Base-by-base conservation (phyloP, 2,113 vertebrate species). In the Peromyscus leucopus region DNA sequence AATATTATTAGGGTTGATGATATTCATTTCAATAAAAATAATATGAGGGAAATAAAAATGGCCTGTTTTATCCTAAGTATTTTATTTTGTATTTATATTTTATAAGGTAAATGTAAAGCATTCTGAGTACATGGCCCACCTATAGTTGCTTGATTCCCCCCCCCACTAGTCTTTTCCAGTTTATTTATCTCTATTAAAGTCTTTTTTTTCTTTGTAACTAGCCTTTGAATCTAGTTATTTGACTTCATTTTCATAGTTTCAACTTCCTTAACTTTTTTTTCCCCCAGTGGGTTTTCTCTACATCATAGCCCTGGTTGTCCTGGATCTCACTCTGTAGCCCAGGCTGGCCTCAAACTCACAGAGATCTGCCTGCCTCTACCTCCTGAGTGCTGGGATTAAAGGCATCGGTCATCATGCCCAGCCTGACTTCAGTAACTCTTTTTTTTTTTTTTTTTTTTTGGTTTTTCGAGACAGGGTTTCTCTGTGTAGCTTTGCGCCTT, bases 21-120 rank as follows among this genome's bases (percentile, higher is more conserved):
- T 48, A 17, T 39, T 79, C 51, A 90, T 6, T 88, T 95, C 83
- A 91, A 83, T 65, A 33, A 75, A 75, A 36, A 82, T 67, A 61
- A 76, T 74, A 72, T 84, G 31, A 95, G 48, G 19, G 72, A 63
- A 89, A 48, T 94, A 94, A 93, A 42, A 93, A 78, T 80, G 78
- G 21, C 31, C 31, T 26, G 12, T 42, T 93, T 67, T 72, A 24
- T 72, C 17, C 36, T n/a, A 72, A n/a, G 16, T 72, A n/a, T 74
- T 74, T 74, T 74, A 39, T 74, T 39, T 74, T 69, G 11, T 5
- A 31, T 69, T 69, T 69, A 69, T 94, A 22, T 51, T 89, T 85
- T 33, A 65, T 67, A 95, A 85, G 24, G 61, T 7, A 74, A 39
- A 76, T 92, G 17, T 74, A 72, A 92, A 92, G 36, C n/a, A 74